Conservation (phyloP, 2,113 vertebrate species). For the Prionailurus viverrinus region DNA sequence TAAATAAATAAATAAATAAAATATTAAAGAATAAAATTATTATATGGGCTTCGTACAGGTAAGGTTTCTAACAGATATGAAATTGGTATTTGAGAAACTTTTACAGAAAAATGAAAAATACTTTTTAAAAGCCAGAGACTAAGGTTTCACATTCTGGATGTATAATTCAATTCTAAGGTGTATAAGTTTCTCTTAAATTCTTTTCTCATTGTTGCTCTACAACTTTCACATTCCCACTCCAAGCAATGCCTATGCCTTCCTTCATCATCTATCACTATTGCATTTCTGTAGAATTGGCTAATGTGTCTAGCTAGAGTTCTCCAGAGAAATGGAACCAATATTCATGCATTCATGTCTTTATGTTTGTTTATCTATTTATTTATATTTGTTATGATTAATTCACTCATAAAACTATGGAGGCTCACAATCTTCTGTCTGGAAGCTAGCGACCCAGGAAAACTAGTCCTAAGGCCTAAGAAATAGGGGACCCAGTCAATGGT, state of each 20-base stretch:
- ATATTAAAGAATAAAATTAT: not conserved
- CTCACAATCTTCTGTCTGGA: not conserved
- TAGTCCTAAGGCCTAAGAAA: not conserved
- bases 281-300: not conserved
- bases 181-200: not conserved
- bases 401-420: not conserved
- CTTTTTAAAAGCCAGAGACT: not conserved
- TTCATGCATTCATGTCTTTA: not conserved
- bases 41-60: not conserved
- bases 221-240: not conserved
- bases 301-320: not conserved
- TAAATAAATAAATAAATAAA: not conserved
- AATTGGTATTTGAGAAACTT: not conserved
- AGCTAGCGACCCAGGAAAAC: not conserved
- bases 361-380: not conserved
- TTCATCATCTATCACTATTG: not conserved
- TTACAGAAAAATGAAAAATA: slow-evolving; percentile 7
- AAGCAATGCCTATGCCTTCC: not conserved
- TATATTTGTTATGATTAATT: not conserved
- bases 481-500: not conserved
- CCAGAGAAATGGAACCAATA: not conserved
- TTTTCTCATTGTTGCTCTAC: not conserved
- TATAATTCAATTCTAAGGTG: not conserved
- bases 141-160: not conserved
- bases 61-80: not conserved